Conservation (phyloP, 2,888 invertebrate genomes). For the Pollenia labialis region DNA sequence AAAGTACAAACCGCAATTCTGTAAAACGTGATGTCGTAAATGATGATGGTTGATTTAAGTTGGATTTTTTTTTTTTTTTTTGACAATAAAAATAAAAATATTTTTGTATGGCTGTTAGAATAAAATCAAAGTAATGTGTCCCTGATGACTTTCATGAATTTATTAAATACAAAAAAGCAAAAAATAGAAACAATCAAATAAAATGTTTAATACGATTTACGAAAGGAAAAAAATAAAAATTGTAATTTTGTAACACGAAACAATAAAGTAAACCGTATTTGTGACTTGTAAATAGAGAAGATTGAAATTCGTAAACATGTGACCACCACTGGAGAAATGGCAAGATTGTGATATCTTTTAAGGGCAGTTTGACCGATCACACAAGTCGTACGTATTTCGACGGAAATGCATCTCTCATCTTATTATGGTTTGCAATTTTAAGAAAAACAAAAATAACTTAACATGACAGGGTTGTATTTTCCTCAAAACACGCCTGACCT, state of each 20-base stretch:
- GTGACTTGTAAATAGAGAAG: not conserved
- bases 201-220: not conserved
- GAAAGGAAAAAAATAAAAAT: not conserved
- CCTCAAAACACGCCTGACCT: too few relatives aligned
- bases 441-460: too few relatives aligned
- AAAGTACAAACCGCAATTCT: conserved; percentile 38
- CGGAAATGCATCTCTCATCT: too few relatives aligned
- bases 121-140: conserved; percentile 72
- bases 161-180: conserved; percentile 56
- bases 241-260: conserved; percentile 35
- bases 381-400: too few relatives aligned
- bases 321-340: not conserved
- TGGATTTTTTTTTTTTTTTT: conserved; percentile 16
- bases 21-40: conserved; percentile 45
- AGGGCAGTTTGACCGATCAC: too few relatives aligned
- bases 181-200: not conserved
- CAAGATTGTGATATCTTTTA: not conserved
- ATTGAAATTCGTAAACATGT: not conserved
- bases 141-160: conserved; percentile 67
- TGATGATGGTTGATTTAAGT: conserved; percentile 38
- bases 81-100: not conserved
- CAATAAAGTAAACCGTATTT: conserved; percentile 16
- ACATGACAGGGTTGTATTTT: too few relatives aligned
- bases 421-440: too few relatives aligned
- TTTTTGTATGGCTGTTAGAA: conserved; percentile 65